Conservation (phyloP, 1,140 invertebrate genomes). For the Anoplolepis gracilipes region DNA sequence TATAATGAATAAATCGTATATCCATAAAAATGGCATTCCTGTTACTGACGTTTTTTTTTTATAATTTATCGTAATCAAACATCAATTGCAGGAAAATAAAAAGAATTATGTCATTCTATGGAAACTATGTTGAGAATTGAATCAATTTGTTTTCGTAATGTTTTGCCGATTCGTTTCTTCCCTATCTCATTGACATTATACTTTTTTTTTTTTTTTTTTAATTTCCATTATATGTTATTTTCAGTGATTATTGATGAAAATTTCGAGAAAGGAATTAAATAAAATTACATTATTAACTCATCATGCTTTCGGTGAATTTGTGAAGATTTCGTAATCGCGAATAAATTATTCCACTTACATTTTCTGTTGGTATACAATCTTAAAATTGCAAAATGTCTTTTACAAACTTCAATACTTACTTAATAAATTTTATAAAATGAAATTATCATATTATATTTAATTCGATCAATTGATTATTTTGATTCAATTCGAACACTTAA, state of each 20-base stretch:
- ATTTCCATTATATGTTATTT: constrained; percentile 10
- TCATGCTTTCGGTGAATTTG: neutral
- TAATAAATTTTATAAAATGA: neutral
- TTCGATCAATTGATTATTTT: neutral
- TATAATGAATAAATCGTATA: neutral
- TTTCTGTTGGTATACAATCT: neutral
- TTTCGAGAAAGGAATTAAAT: neutral
- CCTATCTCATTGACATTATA: neutral
- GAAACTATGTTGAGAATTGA: constrained; percentile 12
- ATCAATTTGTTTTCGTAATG: neutral
- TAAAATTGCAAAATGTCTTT: neutral
- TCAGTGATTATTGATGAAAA: neutral
- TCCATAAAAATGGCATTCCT: constrained; percentile 15
- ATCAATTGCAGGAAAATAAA: constrained; percentile 2
- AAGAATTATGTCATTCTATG: neutral
- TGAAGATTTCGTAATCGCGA: constrained; percentile 33
- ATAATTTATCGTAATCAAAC: neutral
- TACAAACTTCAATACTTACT: neutral
- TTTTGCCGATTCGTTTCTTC: too few species aligned
- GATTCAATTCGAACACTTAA: neutral
- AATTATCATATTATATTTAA: neutral
- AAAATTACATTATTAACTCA: neutral
- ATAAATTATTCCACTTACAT: constrained; percentile 59
- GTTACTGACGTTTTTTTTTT: constrained; percentile 35
- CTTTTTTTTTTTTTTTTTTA: neutral